Conservation (phyloP, 2,888 invertebrate genomes). For the Apodemia mormo region DNA sequence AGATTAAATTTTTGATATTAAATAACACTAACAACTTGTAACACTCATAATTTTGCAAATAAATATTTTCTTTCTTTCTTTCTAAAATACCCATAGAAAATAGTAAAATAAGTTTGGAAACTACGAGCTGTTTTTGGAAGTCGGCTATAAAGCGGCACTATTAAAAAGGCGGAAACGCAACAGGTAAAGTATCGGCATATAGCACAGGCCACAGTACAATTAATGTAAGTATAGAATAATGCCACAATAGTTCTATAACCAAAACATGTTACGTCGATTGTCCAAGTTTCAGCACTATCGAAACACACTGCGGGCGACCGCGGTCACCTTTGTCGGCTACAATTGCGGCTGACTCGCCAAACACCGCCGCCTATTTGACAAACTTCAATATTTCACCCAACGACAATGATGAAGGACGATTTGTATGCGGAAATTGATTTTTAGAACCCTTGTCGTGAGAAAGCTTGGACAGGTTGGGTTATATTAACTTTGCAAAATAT, state of each 20-base stretch:
- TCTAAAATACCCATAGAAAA: no score
- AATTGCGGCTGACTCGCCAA: conserved; percentile 47
- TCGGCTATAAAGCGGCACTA: not conserved
- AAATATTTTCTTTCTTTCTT: no score
- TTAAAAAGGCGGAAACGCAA: conserved; percentile 28
- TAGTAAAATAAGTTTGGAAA: no score
- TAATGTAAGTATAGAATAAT: conserved; percentile 38
- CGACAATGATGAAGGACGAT: conserved; percentile 76
- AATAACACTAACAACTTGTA: no score
- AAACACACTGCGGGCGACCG: conserved; percentile 57
- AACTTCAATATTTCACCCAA: conserved; percentile 68
- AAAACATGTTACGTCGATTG: conserved; percentile 74
- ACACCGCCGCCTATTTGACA: conserved; percentile 41
- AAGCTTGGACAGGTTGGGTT: conserved; percentile 72
- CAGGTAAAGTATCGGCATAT: conserved; percentile 48
- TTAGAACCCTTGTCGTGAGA: conserved; percentile 69
- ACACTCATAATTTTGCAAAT: no score
- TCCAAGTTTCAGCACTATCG: conserved; percentile 72
- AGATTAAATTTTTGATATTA: no score
- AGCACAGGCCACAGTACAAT: conserved; percentile 31
- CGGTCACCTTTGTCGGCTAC: conserved; percentile 61
- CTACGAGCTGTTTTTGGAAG: no score
- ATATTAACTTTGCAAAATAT: conserved; percentile 47
- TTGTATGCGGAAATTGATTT: conserved; percentile 82
- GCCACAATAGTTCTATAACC: conserved; percentile 62